phyloP scores from a whole-genome alignment of 1,140 invertebrate genomes.

The Galleria mellonella region DNA sequence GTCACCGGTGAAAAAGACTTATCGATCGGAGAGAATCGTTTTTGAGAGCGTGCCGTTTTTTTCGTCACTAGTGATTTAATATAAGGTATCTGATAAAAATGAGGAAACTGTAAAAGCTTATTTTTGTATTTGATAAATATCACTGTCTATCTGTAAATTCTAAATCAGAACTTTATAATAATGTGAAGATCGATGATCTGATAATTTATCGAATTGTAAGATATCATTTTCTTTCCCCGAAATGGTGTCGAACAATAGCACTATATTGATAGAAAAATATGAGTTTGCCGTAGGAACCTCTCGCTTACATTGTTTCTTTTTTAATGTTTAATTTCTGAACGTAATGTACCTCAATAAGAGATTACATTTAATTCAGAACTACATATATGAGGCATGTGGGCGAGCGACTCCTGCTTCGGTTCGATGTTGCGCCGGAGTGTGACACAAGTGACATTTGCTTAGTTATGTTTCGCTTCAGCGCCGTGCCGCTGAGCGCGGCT shows the following conservation, averaged over 20 bases:
- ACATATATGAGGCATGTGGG: neutral
- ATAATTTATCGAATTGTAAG: slow-evolving; percentile 39
- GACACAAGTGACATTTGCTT: slow-evolving; percentile 37
- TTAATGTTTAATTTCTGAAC: no score
- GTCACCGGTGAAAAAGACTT: slow-evolving; percentile 33
- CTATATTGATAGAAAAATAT: slow-evolving; percentile 12
- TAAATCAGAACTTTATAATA: slow-evolving; percentile 40
- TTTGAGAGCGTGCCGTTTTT: slow-evolving; percentile 56
- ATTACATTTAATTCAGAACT: no score
- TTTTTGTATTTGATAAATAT: slow-evolving; percentile 71
- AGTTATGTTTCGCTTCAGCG: slow-evolving; percentile 38
- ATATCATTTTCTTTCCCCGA: slow-evolving; percentile 64
- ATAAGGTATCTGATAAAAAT: slow-evolving; percentile 64
- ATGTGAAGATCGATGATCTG: slow-evolving; percentile 27
- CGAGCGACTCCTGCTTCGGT: slow-evolving; percentile 8
- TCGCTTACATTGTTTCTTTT: neutral
- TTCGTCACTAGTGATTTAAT: slow-evolving; percentile 59
- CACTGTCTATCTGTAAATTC: slow-evolving; percentile 61
- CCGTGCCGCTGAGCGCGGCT: slow-evolving; percentile 9
- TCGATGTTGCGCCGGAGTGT: slow-evolving; percentile 24
- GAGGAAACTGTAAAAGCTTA: slow-evolving; percentile 68
- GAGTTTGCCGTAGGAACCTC: neutral
- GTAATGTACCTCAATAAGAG: no score
- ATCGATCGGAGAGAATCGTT: slow-evolving; percentile 47
- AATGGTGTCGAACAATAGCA: slow-evolving; percentile 52